Conservation (phyloP, 2,888 invertebrate species). For the Ypsolopha scabrella region DNA sequence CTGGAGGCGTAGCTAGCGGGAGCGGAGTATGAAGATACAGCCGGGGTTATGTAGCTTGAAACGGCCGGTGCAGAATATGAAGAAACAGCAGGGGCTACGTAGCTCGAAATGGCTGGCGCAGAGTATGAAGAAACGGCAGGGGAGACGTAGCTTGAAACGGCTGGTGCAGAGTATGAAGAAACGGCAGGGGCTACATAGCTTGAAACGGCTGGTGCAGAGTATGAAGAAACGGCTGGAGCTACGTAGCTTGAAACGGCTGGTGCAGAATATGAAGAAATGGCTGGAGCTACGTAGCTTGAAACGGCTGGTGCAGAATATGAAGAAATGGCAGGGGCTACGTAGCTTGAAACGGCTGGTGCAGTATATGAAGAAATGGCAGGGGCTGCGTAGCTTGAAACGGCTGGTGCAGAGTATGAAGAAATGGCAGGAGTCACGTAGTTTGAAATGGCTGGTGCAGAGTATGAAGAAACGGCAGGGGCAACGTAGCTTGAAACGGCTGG, state of each 20-base stretch:
- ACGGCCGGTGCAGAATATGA: too few relatives aligned
- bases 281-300: background rate
- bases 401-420: background rate
- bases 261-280: background rate
- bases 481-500: background rate
- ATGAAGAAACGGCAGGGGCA: background rate
- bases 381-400: background rate
- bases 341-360: background rate
- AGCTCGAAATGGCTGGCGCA: too few relatives aligned
- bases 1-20: too few relatives aligned
- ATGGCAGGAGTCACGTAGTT: background rate
- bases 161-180: too few relatives aligned
- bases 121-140: too few relatives aligned
- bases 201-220: too few relatives aligned
- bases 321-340: background rate
- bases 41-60: too few relatives aligned
- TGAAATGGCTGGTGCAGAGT: background rate
- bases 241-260: background rate
- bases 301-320: background rate
- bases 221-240: too few relatives aligned
- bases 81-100: too few relatives aligned
- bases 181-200: too few relatives aligned
- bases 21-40: too few relatives aligned
- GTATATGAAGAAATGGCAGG: background rate
- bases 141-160: too few relatives aligned